phyloP scores from a whole-genome alignment of 53 echinoderm and acorn worm genomes.

The Glandiceps talaboti region DNA sequence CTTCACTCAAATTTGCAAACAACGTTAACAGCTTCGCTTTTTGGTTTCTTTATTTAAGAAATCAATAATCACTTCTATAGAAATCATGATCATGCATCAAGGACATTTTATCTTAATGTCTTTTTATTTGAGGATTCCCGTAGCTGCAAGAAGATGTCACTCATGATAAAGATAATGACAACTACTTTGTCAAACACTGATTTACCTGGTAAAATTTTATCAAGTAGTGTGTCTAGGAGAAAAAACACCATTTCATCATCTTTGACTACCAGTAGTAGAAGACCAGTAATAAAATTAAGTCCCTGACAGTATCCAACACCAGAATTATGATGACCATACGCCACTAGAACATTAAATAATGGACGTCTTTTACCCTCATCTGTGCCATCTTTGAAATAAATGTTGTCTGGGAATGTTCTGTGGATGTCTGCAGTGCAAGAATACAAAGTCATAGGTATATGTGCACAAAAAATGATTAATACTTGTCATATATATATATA shows the following conservation, averaged over 20 bases:
- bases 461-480: no score
- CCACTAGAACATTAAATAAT: slow-evolving; percentile 62
- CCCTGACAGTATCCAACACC: slow-evolving; percentile 92
- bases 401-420: slow-evolving; percentile 98
- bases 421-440: slow-evolving; percentile 81
- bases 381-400: slow-evolving; percentile 78
- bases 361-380: slow-evolving; percentile 44
- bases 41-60: no score
- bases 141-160: no score
- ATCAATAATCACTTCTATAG: no score
- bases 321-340: slow-evolving; percentile 65
- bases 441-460: no score
- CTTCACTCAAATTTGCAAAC: no score
- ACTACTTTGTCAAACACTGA: neutral
- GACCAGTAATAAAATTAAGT: slow-evolving; percentile 79
- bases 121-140: no score
- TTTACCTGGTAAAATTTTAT: slow-evolving; percentile 66
- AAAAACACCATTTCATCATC: slow-evolving; percentile 95
- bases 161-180: no score
- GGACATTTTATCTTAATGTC: no score
- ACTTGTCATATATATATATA: no score
- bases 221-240: slow-evolving; percentile 53
- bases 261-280: slow-evolving; percentile 74
- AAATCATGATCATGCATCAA: no score
- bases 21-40: no score